phyloP scores from a whole-genome alignment of 2,888 invertebrate species.

The Anaspis maculata region DNA sequence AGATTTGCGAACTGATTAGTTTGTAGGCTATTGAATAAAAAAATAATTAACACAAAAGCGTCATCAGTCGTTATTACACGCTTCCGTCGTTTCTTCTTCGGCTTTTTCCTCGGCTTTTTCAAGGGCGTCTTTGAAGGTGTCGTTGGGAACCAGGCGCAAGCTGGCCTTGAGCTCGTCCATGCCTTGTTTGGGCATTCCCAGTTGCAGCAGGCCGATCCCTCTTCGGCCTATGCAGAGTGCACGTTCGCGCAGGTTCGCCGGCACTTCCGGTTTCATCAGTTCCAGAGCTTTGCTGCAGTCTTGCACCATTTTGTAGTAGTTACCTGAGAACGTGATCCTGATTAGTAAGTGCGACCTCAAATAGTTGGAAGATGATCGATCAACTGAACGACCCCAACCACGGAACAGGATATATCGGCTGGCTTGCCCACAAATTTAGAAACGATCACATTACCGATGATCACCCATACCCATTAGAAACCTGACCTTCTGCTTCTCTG shows the following conservation, averaged over 20 bases:
- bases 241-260: constrained; percentile 61
- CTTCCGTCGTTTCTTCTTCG: no score
- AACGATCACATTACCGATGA: no score
- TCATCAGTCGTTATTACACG: constrained; percentile 1
- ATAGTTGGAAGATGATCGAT: no score
- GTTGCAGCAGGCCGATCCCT: constrained; percentile 63
- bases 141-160: constrained; percentile 54
- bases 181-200: constrained; percentile 62
- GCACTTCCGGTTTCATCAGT: constrained; percentile 63
- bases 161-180: constrained; percentile 70
- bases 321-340: constrained; percentile 48
- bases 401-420: no score
- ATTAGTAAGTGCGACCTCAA: no score
- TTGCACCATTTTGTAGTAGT: constrained; percentile 53
- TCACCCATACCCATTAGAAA: no score
- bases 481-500: no score
- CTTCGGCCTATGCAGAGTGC: constrained; percentile 66
- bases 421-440: no score
- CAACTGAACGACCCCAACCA: no score
- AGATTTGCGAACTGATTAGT: no score
- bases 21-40: no score
- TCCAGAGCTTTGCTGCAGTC: constrained; percentile 64
- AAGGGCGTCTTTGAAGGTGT: constrained; percentile 40
- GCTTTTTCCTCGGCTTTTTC: constrained; percentile 16
- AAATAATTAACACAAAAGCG: constrained; percentile 1